phyloP scores from a whole-genome alignment of 2,113 vertebrate genomes.

The Ceyx cyanopectus region DNA sequence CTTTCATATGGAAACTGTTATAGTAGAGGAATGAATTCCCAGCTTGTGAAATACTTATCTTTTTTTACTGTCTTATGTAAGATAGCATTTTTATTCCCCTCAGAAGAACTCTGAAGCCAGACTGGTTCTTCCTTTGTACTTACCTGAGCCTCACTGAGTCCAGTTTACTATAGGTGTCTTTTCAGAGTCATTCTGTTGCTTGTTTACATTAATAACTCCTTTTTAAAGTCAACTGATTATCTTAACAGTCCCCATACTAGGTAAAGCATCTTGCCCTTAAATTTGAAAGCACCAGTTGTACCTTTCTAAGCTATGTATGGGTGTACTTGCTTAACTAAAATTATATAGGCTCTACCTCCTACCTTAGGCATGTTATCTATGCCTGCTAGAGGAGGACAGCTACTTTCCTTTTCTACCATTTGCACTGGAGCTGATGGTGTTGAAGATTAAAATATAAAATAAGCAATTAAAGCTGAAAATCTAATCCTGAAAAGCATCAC shows the following conservation, averaged over 20 bases:
- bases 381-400: background rate
- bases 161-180: background rate
- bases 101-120: background rate
- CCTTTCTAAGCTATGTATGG: background rate
- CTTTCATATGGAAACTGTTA: background rate
- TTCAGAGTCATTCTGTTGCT: background rate
- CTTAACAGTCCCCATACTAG: accelerated
- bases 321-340: background rate
- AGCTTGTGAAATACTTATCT: background rate
- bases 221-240: background rate
- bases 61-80: background rate
- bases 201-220: background rate
- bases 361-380: background rate
- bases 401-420: background rate
- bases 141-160: background rate
- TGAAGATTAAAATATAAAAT: background rate
- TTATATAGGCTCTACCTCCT: background rate
- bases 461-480: background rate
- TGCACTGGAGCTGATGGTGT: background rate
- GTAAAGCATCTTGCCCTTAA: background rate
- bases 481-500: no score
- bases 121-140: background rate
- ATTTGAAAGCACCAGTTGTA: background rate
- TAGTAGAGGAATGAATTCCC: background rate
- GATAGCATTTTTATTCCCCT: background rate